phyloP scores from a whole-genome alignment of 1,140 invertebrate genomes.

The Schlechtendalia chinensis region DNA sequence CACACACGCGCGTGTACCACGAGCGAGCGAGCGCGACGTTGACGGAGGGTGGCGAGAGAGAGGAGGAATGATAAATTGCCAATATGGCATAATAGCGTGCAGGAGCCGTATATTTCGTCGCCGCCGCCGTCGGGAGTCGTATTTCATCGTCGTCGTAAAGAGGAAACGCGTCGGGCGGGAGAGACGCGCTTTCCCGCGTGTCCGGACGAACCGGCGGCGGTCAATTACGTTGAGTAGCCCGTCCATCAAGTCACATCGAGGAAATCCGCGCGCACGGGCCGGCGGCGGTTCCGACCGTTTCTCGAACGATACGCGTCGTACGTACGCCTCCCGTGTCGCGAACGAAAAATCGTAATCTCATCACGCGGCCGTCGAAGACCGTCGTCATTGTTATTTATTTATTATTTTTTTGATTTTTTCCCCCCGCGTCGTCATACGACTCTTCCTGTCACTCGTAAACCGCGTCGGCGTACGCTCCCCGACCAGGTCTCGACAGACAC shows the following conservation, averaged over 20 bases:
- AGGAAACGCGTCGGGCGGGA: neutral
- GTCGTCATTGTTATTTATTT: too few relatives aligned
- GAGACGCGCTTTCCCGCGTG: neutral
- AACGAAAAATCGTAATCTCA: conserved; percentile 27
- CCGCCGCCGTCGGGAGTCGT: neutral
- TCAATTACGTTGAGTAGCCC: conserved; percentile 44
- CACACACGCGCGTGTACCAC: neutral
- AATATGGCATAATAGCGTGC: conserved; percentile 33
- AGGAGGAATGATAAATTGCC: conserved; percentile 44
- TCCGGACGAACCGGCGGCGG: neutral
- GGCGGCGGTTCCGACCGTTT: neutral
- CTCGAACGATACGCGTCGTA: conserved; percentile 15
- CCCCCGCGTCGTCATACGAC: too few relatives aligned
- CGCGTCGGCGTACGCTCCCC: too few relatives aligned
- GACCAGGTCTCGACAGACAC: neutral
- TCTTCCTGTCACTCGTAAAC: too few relatives aligned
- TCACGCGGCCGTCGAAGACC: conserved; percentile 2
- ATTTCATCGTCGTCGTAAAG: neutral
- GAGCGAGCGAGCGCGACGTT: neutral
- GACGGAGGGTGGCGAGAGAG: neutral
- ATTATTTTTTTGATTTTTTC: too few relatives aligned
- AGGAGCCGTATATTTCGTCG: conserved; percentile 39
- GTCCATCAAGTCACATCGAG: conserved; percentile 21
- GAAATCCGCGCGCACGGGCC: neutral
- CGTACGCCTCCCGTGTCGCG: neutral